These are phyloP conservation scores for Tribolium castaneum DNA, from an alignment of 1,140 invertebrate genomes.

Conservation along the genomic window DNA sequence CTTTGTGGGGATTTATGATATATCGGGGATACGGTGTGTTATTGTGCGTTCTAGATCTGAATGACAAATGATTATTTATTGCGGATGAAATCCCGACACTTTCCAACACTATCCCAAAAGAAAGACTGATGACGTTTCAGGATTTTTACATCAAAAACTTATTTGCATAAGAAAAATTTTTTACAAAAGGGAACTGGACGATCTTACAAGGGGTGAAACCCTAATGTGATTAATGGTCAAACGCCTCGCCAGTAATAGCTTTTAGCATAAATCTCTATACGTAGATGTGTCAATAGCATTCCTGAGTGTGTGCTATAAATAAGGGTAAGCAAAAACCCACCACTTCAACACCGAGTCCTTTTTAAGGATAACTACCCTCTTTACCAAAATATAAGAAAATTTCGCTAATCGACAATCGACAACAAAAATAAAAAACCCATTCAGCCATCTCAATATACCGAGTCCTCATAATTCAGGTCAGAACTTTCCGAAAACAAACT, in stretches of 20 bases:
- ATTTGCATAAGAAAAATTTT: constrained; percentile 19
- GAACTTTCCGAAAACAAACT: constrained; percentile 27
- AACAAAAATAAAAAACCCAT: constrained; percentile 1
- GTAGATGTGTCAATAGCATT: constrained; percentile 40
- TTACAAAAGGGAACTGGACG: not conserved
- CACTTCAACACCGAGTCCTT: constrained; percentile 28
- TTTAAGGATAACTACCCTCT: constrained; percentile 27
- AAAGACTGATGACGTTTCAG: constrained; percentile 44
- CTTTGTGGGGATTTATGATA: constrained; percentile 57
- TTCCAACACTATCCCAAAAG: constrained; percentile 47
- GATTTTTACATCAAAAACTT: not conserved
- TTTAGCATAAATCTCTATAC: constrained; percentile 29
- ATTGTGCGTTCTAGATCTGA: constrained; percentile 56
- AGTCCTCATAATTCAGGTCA: constrained; percentile 14
- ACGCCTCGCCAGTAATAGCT: constrained; percentile 6
- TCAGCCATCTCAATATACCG: constrained; percentile 1
- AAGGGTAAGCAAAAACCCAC: constrained; percentile 22
- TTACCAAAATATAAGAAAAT: not conserved
- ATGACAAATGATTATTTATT: constrained; percentile 59
- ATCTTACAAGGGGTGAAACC: not conserved
- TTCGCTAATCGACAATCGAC: not conserved
- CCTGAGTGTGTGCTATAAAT: constrained; percentile 34
- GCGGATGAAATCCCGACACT: constrained; percentile 47
- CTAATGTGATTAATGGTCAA: constrained; percentile 14
- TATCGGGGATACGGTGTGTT: constrained; percentile 54